phyloP scores from a whole-genome alignment of 2,888 invertebrate species.

The Petrolisthes manimaculis region DNA sequence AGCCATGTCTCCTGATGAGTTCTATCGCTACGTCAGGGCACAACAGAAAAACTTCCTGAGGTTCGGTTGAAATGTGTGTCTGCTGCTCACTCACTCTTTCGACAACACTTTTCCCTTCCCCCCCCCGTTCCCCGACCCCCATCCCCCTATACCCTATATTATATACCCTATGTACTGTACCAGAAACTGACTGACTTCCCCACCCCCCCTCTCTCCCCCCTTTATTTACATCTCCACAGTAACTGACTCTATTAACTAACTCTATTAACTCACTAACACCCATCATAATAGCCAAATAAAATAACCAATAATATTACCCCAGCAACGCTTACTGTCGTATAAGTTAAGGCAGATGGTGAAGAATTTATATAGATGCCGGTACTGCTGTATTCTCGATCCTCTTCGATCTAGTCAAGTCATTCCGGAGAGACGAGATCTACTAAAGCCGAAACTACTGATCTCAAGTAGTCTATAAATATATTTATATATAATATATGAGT shows the following conservation, averaged over 20 bases:
- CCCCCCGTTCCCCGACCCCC: not conserved
- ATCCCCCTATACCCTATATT: not conserved
- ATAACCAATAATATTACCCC: too few relatives aligned
- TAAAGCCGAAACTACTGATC: too few relatives aligned
- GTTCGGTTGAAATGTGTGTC: conserved; percentile 35
- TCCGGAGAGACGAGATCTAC: too few relatives aligned
- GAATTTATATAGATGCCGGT: too few relatives aligned
- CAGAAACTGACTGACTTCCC: not conserved
- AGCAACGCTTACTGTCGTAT: too few relatives aligned
- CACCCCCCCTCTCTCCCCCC: not conserved
- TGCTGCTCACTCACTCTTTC: not conserved
- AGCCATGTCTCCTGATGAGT: conserved; percentile 21
- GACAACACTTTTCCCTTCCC: not conserved
- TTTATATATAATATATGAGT: too few relatives aligned
- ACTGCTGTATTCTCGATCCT: too few relatives aligned
- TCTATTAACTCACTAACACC: too few relatives aligned
- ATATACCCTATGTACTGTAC: not conserved
- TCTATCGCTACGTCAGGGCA: conserved; percentile 31
- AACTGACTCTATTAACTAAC: not conserved
- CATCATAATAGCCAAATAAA: too few relatives aligned
- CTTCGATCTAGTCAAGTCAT: too few relatives aligned
- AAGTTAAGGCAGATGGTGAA: too few relatives aligned
- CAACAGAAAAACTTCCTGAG: conserved; percentile 39
- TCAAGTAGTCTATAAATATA: too few relatives aligned
- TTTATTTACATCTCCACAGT: not conserved